Conservation (phyloP, 2,797 vertebrate species). For the Anas georgica region DNA sequence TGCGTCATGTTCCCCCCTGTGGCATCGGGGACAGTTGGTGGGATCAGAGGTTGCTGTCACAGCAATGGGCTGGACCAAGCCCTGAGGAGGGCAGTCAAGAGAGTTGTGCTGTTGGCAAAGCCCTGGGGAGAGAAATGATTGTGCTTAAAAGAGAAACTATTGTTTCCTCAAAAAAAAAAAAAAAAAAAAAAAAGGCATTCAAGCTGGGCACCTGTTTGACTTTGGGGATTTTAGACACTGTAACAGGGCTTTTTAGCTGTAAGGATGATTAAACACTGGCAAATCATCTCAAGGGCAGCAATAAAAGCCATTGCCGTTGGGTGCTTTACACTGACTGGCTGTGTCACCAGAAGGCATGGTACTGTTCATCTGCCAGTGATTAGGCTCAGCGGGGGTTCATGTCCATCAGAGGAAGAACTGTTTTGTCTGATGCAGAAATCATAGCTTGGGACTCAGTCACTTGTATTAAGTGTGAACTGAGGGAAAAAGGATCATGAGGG, state of each 20-base stretch:
- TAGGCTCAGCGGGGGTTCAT: not conserved
- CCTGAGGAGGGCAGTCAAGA: constrained; percentile 77
- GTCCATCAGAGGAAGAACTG: not conserved
- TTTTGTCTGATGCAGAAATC: constrained; percentile 13
- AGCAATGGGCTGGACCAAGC: constrained; percentile 83
- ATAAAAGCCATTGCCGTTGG: not conserved
- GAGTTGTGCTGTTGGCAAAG: constrained; percentile 86
- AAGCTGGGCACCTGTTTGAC: not conserved
- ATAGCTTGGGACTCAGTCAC: not conserved
- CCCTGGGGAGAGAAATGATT: constrained; percentile 70
- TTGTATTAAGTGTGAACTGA: not conserved
- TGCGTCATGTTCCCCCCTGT: constrained; percentile 50
- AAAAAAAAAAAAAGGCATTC: not conserved
- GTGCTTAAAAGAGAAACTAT: not conserved
- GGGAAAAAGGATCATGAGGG: not conserved
- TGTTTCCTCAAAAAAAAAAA: not conserved
- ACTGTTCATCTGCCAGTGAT: constrained; percentile 19
- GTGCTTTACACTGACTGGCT: not conserved
- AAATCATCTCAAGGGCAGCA: not conserved
- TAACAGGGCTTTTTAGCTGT: not conserved
- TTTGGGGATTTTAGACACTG: not conserved
- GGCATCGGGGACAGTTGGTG: constrained; percentile 85
- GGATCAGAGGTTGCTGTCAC: constrained; percentile 83
- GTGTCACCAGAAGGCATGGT: not conserved
- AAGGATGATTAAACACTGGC: not conserved